Conservation (phyloP, 2,797 vertebrate genomes). For the Lophius americanus region DNA sequence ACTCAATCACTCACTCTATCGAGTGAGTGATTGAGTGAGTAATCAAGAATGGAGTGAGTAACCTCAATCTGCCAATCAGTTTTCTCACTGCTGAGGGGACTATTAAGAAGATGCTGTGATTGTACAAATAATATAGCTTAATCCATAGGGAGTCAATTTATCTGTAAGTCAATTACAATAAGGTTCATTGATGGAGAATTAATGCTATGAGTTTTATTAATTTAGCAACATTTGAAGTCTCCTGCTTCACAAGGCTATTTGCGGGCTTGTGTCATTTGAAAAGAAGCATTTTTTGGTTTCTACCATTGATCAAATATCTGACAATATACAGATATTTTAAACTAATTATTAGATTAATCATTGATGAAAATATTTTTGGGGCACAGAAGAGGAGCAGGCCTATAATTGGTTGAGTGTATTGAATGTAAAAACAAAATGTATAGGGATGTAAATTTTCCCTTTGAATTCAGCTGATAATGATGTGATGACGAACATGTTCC, state of each 20-base stretch:
- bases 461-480: too few relatives aligned
- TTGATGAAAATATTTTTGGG: background rate
- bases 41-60: background rate
- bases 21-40: background rate
- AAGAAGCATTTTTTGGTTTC: background rate
- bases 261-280: background rate
- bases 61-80: background rate
- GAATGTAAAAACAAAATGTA: too few relatives aligned
- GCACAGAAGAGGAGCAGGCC: background rate
- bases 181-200: background rate
- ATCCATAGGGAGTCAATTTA: background rate
- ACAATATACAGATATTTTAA: too few relatives aligned
- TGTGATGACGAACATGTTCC: too few relatives aligned
- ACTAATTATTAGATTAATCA: background rate
- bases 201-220: background rate
- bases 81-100: conserved; percentile 1
- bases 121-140: background rate
- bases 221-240: background rate
- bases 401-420: too few relatives aligned
- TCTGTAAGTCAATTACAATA: background rate
- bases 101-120: background rate
- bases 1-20: background rate
- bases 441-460: too few relatives aligned
- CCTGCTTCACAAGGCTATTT: background rate
- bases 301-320: background rate